Evolutionary conservation across 2,888 invertebrate genomes (phyloP).

Genomic region (Pollenia angustigena): DNA sequence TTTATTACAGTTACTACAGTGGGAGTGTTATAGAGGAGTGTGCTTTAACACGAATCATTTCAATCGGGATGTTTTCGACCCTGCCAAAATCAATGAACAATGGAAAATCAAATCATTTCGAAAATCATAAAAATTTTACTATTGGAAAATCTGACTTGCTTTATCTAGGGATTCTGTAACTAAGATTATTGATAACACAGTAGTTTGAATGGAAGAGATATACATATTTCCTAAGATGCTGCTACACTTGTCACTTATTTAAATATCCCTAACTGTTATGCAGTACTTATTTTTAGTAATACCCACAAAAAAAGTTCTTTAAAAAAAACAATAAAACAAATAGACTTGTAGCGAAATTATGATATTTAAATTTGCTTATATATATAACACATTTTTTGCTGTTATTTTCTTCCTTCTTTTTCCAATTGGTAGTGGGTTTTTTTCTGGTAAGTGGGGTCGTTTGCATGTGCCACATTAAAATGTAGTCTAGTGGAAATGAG

Average conservation of each 20-base stretch:
- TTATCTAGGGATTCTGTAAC: neutral
- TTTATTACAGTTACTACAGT: too few relatives aligned
- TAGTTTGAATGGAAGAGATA: too few relatives aligned
- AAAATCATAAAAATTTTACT: too few relatives aligned
- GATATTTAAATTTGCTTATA: conserved; percentile 60
- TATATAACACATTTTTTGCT: neutral
- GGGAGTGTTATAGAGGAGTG: too few relatives aligned
- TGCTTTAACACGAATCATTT: too few relatives aligned
- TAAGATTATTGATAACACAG: too few relatives aligned
- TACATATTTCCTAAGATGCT: too few relatives aligned
- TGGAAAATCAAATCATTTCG: too few relatives aligned
- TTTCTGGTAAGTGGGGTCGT: conserved; percentile 56
- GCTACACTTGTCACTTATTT: neutral
- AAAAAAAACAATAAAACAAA: conserved; percentile 65
- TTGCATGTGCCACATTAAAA: conserved; percentile 71
- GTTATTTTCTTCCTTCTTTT: neutral
- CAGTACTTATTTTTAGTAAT: conserved; percentile 55
- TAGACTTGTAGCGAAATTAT: conserved; percentile 71
- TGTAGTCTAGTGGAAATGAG: conserved; percentile 54
- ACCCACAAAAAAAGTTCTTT: conserved; percentile 5
- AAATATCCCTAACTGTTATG: conserved; percentile 26
- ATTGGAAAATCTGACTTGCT: neutral
- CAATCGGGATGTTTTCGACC: too few relatives aligned
- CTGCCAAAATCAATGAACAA: too few relatives aligned
- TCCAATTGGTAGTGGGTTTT: neutral